phyloP scores from a whole-genome alignment of 2,797 vertebrate genomes.

The Tachyglossus aculeatus region DNA sequence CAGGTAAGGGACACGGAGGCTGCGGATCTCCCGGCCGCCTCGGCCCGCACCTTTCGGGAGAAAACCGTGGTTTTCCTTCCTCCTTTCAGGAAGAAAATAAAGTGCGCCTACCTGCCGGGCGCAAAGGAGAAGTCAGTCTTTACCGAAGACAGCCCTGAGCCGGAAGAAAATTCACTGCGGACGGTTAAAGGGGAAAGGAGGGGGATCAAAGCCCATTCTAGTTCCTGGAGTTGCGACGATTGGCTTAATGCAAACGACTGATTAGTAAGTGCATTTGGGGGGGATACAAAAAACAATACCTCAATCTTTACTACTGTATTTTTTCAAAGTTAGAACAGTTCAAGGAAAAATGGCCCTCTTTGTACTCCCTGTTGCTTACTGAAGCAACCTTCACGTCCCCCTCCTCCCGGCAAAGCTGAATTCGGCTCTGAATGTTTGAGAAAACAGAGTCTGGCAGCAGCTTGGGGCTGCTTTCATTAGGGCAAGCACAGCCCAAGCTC shows the following conservation, averaged over 20 bases:
- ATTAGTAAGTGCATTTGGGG: constrained; percentile 59
- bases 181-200: not conserved
- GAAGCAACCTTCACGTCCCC: constrained; percentile 52
- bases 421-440: not conserved
- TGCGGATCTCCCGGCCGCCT: too few relatives aligned
- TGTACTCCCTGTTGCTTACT: constrained; percentile 42
- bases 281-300: constrained; percentile 79
- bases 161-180: constrained; percentile 45
- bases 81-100: constrained; percentile 69
- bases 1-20: constrained; percentile 82
- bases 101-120: rapidly evolving
- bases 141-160: constrained; percentile 52
- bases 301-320: constrained; percentile 84
- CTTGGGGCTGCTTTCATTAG: constrained; percentile 16
- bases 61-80: not conserved
- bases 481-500: not conserved
- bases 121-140: constrained; percentile 1
- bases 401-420: constrained; percentile 17
- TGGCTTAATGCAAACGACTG: constrained; percentile 55
- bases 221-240: constrained; percentile 23
- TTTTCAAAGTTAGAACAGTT: constrained; percentile 57
- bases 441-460: constrained; percentile 22
- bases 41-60: rapidly evolving
- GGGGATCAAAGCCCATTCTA: constrained; percentile 11
- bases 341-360: constrained; percentile 45